Percentiles rank a stretch among this genome's conserved stretches.
Conservation (phyloP, 2,888 invertebrate species). For the Automeris io region DNA sequence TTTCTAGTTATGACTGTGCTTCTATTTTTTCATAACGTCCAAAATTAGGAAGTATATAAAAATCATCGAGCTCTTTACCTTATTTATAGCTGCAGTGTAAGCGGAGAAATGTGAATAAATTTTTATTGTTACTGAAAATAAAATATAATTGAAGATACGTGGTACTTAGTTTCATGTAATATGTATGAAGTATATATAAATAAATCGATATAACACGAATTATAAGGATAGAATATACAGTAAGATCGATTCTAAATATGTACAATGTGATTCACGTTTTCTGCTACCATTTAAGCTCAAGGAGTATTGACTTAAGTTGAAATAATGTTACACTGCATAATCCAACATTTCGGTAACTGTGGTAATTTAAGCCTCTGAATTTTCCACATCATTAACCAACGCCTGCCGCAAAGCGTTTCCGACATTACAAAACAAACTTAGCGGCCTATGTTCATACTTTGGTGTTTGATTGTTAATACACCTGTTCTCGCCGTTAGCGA, state of each 20-base stretch:
- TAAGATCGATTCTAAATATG: background rate
- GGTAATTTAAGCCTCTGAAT: constrained; percentile 38
- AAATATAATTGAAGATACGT: no score
- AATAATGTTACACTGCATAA: constrained; percentile 45
- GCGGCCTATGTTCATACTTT: constrained; percentile 6
- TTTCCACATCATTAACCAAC: constrained; percentile 57
- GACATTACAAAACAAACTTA: constrained; percentile 25
- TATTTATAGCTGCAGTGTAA: no score
- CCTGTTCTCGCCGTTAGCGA: constrained; percentile 2
- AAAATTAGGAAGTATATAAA: no score
- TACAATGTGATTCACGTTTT: constrained; percentile 9
- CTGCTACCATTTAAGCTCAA: constrained; percentile 13
- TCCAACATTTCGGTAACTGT: constrained; percentile 37
- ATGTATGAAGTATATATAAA: no score
- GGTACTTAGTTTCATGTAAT: no score
- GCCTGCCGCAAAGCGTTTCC: constrained; percentile 13
- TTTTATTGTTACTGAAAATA: no score
- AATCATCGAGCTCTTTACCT: no score
- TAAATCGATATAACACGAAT: no score
- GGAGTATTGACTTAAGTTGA: constrained; percentile 15
- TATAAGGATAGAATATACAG: no score
- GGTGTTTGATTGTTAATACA: constrained; percentile 4
- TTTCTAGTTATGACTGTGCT: no score
- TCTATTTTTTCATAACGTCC: no score
- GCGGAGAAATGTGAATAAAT: no score